phyloP scores from a whole-genome alignment of 2,888 invertebrate genomes.

The Pristionchus exspectatus region DNA sequence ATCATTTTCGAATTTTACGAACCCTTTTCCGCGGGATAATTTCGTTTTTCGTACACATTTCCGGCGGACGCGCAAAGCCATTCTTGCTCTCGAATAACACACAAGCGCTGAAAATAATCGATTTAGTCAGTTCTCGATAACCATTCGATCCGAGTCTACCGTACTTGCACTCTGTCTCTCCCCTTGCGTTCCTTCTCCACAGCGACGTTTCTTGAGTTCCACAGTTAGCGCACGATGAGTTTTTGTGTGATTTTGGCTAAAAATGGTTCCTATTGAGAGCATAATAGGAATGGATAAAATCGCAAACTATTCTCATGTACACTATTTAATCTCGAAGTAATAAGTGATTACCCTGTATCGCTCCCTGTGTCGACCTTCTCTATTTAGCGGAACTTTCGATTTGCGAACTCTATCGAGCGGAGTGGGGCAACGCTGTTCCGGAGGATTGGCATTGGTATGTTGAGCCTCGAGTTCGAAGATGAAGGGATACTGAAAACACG shows the following conservation, averaged over 20 bases:
- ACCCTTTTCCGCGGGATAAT: not conserved
- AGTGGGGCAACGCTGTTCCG: not conserved
- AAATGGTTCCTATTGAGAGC: not conserved
- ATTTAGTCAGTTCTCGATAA: not conserved
- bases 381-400: too few species aligned
- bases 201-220: not conserved
- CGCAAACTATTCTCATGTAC: too few species aligned
- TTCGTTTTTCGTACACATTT: not conserved
- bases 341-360: not conserved
- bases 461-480: not conserved
- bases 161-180: conserved; percentile 34
- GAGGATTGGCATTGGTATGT: not conserved
- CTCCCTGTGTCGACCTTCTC: not conserved
- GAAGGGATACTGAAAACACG: too few species aligned
- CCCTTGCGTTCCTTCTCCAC: not conserved
- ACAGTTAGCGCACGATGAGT: not conserved
- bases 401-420: too few species aligned
- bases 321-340: too few species aligned
- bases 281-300: too few species aligned
- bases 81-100: not conserved
- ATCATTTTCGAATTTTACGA: not conserved
- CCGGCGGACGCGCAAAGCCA: not conserved
- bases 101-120: not conserved
- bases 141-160: not conserved
- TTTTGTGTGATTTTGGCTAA: not conserved